Evolutionary conservation across 2,888 invertebrate genomes (phyloP), one percentile per base, ranked within the genome.

Genomic region (Heliconius ismenius): DNA sequence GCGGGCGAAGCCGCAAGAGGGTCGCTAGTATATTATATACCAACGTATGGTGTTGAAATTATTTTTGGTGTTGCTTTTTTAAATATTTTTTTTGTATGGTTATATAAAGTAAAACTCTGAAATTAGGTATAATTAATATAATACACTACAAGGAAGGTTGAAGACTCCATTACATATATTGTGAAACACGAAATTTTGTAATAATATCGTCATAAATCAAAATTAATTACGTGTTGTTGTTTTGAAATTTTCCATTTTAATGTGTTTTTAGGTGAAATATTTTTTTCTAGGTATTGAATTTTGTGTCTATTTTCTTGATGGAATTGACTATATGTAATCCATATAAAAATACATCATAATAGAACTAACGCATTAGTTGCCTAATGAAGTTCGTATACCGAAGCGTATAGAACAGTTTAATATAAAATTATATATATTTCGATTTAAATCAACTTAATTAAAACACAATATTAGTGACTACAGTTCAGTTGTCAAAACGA

Each of bases 401-500:
- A 39, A 39, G 11, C 0, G 2, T 39, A 1, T 39, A 11, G 39
- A 39, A 39, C 11, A 39, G 39, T 11, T 39, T 11, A 39, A 11
- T 39, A 32, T 21, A 28, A 43, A 73, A 64, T 63, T 13, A 43
- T 28, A 28, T 11, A 43, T 43, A 63, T 74, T 58, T 10, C 15
- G 32, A 39, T 36, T 58, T 72, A 62, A 26, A 21, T 62, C 26
- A 39, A 26, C 15, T 21, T 13, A 24, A 58, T 26, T n/a, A 43
- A 58, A 58, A 58, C n/a, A 28, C n/a, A 15, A 32, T 65, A 32
- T 32, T 54, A 74, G 13, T 18, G 24, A 36, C 49, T 11, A 49
- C 1, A 13, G 54, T 70, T 54, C 32, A 54, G 32, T 54, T 76
- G 75, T 79, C 68, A 79, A 88, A 88, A 89, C 86, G 82, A 85